Percentiles rank a stretch among this genome's conserved stretches.
phyloP scores from a whole-genome alignment of 2,113 vertebrate genomes.

The Poicephalus gulielmi region DNA sequence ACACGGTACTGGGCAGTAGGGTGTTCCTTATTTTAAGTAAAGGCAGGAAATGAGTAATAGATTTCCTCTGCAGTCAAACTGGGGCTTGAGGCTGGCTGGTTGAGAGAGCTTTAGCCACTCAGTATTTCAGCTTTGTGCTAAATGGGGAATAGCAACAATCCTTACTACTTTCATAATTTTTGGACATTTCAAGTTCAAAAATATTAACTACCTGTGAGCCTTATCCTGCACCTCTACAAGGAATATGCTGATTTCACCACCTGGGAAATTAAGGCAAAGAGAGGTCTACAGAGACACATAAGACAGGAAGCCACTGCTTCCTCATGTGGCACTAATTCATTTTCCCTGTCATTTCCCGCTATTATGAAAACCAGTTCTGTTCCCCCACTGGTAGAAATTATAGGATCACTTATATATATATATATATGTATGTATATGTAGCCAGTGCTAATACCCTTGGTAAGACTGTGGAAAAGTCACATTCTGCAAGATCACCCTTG shows the following conservation, averaged over 20 bases:
- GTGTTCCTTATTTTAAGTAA: slow-evolving; percentile 54
- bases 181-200: not conserved
- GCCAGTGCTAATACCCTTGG: too few species aligned
- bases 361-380: not conserved
- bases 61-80: slow-evolving; percentile 32
- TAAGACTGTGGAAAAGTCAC: too few species aligned
- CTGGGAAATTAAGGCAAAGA: not conserved
- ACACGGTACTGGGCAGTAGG: not conserved
- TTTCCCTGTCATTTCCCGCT: not conserved
- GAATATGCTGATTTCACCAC: not conserved
- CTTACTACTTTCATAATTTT: not conserved
- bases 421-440: too few species aligned
- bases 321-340: not conserved
- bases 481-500: too few species aligned
- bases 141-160: not conserved
- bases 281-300: not conserved
- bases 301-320: not conserved
- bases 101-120: not conserved
- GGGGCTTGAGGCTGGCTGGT: not conserved
- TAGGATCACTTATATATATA: not conserved
- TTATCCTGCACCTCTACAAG: not conserved
- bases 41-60: slow-evolving; percentile 56
- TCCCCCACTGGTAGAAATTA: not conserved
- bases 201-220: not conserved
- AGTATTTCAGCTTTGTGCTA: not conserved